A percentile compares a stretch with the other conserved stretches of the same genome.
Conservation (phyloP, 2,888 invertebrate genomes). For the Drosophila tanythrix region DNA sequence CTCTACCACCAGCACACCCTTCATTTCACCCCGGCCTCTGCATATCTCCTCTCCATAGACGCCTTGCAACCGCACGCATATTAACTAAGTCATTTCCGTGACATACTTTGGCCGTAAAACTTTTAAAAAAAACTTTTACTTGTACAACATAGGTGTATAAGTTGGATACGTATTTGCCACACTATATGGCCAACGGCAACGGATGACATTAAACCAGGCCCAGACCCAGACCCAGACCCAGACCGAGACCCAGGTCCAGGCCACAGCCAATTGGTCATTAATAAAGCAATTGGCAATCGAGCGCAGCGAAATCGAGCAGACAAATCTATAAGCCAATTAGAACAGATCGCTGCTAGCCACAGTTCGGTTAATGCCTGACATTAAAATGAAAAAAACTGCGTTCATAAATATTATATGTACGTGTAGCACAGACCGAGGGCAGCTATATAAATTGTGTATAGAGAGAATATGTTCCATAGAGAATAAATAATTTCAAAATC, state of each 20-base stretch:
- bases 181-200: constrained; percentile 58
- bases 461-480: background rate
- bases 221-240: constrained; percentile 23
- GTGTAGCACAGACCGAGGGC: constrained; percentile 38
- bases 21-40: background rate
- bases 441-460: constrained; percentile 6
- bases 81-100: constrained; percentile 79
- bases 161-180: constrained; percentile 25
- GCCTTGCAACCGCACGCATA: constrained; percentile 61
- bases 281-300: constrained; percentile 63
- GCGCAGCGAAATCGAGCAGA: constrained; percentile 52
- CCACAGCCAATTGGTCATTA: constrained; percentile 50
- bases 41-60: background rate
- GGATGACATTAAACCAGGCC: constrained; percentile 76
- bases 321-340: constrained; percentile 77
- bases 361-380: constrained; percentile 59
- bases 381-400: constrained; percentile 67
- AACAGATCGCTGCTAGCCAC: constrained; percentile 59
- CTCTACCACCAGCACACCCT: background rate
- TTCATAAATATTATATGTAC: constrained; percentile 43
- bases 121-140: constrained; percentile 74
- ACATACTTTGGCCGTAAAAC: constrained; percentile 70
- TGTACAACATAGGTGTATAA: constrained; percentile 1
- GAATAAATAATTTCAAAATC: background rate
- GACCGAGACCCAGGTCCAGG: constrained; percentile 10